Conservation (phyloP, 2,797 vertebrate species). For the Dallia pectoralis region DNA sequence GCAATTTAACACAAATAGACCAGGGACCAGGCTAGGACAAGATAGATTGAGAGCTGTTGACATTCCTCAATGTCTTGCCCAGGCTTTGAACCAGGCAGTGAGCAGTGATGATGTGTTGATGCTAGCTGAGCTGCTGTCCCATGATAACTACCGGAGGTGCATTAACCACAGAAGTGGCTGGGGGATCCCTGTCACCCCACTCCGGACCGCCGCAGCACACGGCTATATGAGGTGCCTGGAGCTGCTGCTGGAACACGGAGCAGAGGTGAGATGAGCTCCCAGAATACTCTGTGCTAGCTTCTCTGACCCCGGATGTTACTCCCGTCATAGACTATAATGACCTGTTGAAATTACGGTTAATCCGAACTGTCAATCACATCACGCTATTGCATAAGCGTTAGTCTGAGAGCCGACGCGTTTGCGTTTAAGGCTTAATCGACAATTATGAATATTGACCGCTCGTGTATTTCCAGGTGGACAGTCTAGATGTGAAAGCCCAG, state of each 20-base stretch:
- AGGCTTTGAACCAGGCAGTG: slow-evolving; percentile 79
- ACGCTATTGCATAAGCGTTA: background rate
- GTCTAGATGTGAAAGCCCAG: slow-evolving; percentile 92
- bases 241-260: slow-evolving; percentile 82
- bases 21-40: too few relatives aligned
- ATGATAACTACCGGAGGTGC: slow-evolving; percentile 78
- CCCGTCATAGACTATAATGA: background rate
- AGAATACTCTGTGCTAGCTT: background rate
- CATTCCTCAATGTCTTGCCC: background rate
- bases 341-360: background rate
- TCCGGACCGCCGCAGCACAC: slow-evolving; percentile 83
- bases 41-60: too few relatives aligned
- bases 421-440: background rate
- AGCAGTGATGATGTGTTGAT: slow-evolving; percentile 70
- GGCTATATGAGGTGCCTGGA: slow-evolving; percentile 81
- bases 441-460: background rate
- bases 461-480: slow-evolving; percentile 72
- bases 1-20: too few relatives aligned
- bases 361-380: background rate
- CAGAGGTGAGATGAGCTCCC: slow-evolving; percentile 66
- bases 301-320: background rate
- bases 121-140: slow-evolving; percentile 77
- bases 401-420: background rate
- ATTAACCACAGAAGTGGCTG: slow-evolving; percentile 88
- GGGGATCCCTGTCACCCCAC: slow-evolving; percentile 87